These are phyloP conservation scores for Scomber japonicus DNA, from an alignment of 2,113 vertebrate species.

Conservation along the genomic window DNA sequence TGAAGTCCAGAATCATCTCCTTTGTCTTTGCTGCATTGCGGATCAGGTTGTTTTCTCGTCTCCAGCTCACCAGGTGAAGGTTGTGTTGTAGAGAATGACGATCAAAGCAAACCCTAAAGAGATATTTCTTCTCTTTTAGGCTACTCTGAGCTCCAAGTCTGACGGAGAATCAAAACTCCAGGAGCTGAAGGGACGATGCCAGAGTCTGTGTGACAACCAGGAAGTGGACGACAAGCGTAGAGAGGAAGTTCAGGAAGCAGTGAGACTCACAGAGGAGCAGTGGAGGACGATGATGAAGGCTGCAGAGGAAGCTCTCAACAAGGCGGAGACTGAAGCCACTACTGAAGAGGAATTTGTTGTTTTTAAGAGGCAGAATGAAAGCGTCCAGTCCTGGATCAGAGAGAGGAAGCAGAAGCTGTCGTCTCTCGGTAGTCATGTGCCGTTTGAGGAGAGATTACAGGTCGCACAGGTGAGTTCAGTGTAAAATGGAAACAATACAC, in stretches of 20 bases:
- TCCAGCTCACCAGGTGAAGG: no score
- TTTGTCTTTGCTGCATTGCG: no score
- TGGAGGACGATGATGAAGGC: conserved; percentile 56
- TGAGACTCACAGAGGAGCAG: conserved; percentile 44
- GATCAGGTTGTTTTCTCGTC: no score
- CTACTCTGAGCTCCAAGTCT: conserved; percentile 47
- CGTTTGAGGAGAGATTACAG: conserved; percentile 53
- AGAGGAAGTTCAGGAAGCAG: conserved; percentile 37
- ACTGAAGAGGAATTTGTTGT: conserved; percentile 55
- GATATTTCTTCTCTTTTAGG: conserved; percentile 46
- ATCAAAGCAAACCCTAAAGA: background rate
- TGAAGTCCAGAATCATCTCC: no score
- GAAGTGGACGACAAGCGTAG: conserved; percentile 47
- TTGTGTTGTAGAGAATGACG: background rate
- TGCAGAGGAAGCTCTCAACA: conserved; percentile 54
- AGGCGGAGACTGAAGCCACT: conserved; percentile 49
- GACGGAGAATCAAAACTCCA: conserved; percentile 71
- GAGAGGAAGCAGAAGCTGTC: conserved; percentile 67
- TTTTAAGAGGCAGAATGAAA: conserved; percentile 58
- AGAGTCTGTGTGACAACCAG: conserved; percentile 59
- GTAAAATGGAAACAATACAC: no score
- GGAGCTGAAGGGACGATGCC: conserved; percentile 49
- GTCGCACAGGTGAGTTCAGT: conserved; percentile 67
- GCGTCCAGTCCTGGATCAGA: conserved; percentile 70
- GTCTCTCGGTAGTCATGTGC: conserved; percentile 22